Conservation (phyloP, 2,797 vertebrate genomes). For the Acanthopagrus latus region DNA sequence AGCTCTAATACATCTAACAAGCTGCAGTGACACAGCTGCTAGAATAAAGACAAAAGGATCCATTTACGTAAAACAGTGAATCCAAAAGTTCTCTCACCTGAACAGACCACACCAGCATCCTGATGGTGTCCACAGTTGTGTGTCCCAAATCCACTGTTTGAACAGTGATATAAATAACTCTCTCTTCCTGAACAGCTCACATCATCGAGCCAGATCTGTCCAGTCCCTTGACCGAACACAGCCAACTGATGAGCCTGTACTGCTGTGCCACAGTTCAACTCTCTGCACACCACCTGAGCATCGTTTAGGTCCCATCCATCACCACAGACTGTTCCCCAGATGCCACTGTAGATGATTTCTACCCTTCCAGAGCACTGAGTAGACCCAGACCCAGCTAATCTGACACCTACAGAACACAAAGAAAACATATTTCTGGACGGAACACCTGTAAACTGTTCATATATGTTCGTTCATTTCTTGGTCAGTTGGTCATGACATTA, state of each 20-base stretch:
- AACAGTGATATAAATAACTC: neutral
- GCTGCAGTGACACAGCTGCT: too few species aligned
- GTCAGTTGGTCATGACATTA: too few species aligned
- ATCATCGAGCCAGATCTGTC: conserved; percentile 13
- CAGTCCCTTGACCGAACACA: neutral
- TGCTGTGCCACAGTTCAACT: neutral
- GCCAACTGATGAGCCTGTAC: rapidly evolving
- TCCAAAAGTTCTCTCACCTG: neutral
- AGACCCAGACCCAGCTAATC: neutral
- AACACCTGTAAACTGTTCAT: too few species aligned
- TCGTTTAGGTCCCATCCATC: neutral
- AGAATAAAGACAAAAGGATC: too few species aligned
- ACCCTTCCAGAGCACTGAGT: conserved; percentile 16
- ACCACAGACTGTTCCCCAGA: conserved; percentile 45
- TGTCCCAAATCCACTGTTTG: neutral
- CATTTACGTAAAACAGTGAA: too few species aligned
- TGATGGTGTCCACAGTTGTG: neutral
- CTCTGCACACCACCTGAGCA: neutral
- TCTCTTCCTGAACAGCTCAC: conserved; percentile 10
- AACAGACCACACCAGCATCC: conserved; percentile 22
- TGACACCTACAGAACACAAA: neutral
- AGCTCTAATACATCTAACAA: too few species aligned
- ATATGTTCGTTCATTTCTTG: too few species aligned
- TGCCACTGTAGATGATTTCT: neutral
- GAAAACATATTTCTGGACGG: too few species aligned